Conservation (phyloP, 2,888 invertebrate species). For the Mimas tiliae region DNA sequence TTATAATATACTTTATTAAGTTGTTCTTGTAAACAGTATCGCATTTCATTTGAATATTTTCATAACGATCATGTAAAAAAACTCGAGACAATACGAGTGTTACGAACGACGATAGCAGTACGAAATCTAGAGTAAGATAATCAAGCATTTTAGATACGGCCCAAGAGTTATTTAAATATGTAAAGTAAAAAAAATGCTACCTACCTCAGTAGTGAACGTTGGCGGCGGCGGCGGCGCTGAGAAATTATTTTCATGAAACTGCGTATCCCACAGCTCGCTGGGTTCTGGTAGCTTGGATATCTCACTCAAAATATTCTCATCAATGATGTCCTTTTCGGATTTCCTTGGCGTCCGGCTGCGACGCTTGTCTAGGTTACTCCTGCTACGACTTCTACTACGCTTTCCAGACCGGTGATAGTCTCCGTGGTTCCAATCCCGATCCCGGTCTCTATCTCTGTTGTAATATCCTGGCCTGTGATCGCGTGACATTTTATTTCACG, state of each 20-base stretch:
- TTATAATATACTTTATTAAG: too few relatives aligned
- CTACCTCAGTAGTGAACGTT: constrained; percentile 56
- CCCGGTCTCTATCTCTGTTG: constrained; percentile 49
- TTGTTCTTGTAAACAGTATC: too few relatives aligned
- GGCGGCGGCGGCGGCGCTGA: constrained; percentile 45
- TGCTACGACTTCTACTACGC: constrained; percentile 58
- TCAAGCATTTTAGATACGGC: too few relatives aligned
- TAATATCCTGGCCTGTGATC: constrained; percentile 45
- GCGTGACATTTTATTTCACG: constrained; percentile 46
- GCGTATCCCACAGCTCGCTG: constrained; percentile 75
- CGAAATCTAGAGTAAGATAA: too few relatives aligned
- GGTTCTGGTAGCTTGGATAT: constrained; percentile 75
- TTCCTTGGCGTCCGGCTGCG: constrained; percentile 69
- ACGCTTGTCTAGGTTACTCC: constrained; percentile 55
- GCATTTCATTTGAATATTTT: too few relatives aligned
- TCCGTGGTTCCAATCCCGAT: constrained; percentile 50
- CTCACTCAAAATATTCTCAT: constrained; percentile 75
- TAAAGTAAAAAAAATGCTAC: not conserved
- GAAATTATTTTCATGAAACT: constrained; percentile 62
- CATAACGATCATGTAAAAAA: too few relatives aligned
- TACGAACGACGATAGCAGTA: too few relatives aligned
- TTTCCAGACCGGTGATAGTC: constrained; percentile 39
- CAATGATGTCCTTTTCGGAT: constrained; percentile 67
- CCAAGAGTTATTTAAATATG: not conserved
- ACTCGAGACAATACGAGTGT: too few relatives aligned